Conservation (phyloP, 2,113 vertebrate species). For the Malurus elegans region DNA sequence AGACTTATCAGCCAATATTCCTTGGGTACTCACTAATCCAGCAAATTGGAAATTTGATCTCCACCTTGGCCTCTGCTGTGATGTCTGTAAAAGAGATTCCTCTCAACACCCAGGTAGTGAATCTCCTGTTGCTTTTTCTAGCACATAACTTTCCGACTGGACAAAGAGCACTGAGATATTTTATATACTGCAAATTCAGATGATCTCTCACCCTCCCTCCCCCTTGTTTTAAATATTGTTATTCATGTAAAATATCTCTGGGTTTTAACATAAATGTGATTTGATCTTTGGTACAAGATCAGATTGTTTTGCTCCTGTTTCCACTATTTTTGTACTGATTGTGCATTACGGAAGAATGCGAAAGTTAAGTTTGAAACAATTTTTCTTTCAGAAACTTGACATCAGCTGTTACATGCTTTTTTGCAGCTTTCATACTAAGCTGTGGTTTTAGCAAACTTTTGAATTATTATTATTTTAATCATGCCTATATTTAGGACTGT, state of each 20-base stretch:
- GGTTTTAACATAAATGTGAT: neutral
- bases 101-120: neutral
- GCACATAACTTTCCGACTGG: neutral
- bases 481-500: neutral
- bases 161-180: neutral
- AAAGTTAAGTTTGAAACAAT: neutral
- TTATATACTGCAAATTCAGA: neutral
- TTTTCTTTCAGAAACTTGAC: neutral
- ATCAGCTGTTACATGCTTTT: neutral
- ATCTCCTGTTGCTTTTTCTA: neutral
- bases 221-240: neutral
- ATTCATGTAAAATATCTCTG: neutral
- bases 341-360: neutral
- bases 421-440: neutral
- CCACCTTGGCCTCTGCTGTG: neutral
- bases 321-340: neutral
- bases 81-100: neutral
- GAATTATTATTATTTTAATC: neutral
- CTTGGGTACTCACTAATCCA: neutral
- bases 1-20: neutral
- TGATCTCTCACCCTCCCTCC: neutral
- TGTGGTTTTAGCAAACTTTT: neutral
- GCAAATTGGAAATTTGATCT: conserved; percentile 58
- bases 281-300: neutral
- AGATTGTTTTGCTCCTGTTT: neutral